A percentile compares a stretch with the other conserved stretches of the same genome.
Conservation (phyloP, 2,888 invertebrate species). For the Acronicta alni region DNA sequence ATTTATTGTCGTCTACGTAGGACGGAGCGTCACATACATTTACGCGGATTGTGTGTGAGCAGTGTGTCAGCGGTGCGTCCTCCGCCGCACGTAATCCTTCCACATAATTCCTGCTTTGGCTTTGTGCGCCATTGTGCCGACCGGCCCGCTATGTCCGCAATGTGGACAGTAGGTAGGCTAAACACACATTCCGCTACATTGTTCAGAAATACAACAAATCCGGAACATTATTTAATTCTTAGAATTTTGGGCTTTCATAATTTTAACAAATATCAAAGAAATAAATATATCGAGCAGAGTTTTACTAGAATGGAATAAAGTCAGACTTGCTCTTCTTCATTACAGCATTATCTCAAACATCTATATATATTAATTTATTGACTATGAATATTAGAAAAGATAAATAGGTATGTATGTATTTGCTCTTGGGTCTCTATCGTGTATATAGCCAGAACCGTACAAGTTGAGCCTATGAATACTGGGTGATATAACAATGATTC, state of each 20-base stretch:
- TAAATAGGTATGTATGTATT: too few species aligned
- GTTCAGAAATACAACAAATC: not conserved
- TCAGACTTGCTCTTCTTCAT: too few species aligned
- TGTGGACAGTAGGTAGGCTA: conserved; percentile 10
- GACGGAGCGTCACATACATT: not conserved
- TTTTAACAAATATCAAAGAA: not conserved
- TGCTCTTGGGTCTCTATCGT: too few species aligned
- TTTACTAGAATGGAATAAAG: too few species aligned
- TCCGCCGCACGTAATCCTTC: conserved; percentile 41
- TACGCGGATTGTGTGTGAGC: conserved; percentile 5
- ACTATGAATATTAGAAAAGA: too few species aligned
- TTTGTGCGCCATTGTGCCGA: conserved; percentile 40
- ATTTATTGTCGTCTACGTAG: not conserved
- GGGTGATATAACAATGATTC: conserved; percentile 1
- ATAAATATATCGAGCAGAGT: too few species aligned
- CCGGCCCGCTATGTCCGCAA: conserved; percentile 5
- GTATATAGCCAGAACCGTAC: not conserved
- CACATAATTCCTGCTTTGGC: conserved; percentile 55
- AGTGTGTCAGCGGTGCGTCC: conserved; percentile 23
- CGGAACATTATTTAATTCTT: not conserved
- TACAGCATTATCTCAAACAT: too few species aligned
- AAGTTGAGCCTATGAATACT: not conserved
- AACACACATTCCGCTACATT: conserved; percentile 14
- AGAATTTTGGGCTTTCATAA: not conserved
- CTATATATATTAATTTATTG: too few species aligned